Conservation (phyloP, 2,113 vertebrate species). For the Papio anubis region DNA sequence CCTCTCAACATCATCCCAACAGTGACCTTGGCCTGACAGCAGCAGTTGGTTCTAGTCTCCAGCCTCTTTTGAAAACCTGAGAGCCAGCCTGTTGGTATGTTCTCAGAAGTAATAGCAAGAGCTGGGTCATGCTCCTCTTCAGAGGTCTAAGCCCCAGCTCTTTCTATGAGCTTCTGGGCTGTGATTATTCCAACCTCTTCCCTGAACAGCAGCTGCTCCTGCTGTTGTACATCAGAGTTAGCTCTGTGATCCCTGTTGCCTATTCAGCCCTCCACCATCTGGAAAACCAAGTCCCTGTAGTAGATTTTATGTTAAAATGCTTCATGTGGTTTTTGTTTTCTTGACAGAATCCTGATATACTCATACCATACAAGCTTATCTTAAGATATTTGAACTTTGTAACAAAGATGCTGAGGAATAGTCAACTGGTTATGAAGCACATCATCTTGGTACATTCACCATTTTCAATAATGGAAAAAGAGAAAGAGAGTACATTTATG, state of each 20-base stretch:
- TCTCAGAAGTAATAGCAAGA: background rate
- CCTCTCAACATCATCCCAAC: background rate
- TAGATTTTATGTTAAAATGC: background rate
- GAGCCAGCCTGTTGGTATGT: background rate
- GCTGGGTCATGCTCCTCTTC: background rate
- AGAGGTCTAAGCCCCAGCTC: background rate
- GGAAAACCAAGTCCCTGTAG: background rate
- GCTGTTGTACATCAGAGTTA: background rate
- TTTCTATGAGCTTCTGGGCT: background rate
- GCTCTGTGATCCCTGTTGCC: background rate
- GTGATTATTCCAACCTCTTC: background rate
- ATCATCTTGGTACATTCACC: background rate
- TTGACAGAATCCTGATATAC: background rate
- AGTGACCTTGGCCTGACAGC: background rate
- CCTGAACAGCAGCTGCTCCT: background rate
- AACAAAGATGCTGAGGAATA: background rate
- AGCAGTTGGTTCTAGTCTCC: background rate
- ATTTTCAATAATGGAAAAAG: background rate
- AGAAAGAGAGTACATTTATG: background rate
- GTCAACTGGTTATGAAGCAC: background rate
- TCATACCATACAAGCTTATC: background rate
- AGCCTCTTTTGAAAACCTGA: background rate
- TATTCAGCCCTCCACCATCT: background rate
- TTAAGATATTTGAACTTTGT: background rate
- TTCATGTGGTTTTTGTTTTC: background rate